A percentile compares a stretch with the other conserved stretches of the same genome.
Conservation (phyloP, 2,797 vertebrate genomes). For the Hipposideros larvatus region DNA sequence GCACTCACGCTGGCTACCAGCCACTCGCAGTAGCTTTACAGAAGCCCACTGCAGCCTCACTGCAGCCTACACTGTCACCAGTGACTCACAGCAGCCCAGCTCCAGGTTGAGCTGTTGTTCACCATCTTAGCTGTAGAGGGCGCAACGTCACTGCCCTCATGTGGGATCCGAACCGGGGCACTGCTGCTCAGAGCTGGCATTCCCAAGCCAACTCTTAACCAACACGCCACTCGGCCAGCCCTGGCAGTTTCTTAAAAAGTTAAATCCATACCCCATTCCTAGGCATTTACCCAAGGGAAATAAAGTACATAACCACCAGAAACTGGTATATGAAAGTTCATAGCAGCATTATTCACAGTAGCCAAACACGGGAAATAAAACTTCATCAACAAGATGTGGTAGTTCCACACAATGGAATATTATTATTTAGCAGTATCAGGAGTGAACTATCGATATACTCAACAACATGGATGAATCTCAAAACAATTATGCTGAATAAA, state of each 20-base stretch:
- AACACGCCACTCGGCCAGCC: too few relatives aligned
- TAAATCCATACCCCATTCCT: neutral
- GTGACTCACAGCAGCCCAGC: too few relatives aligned
- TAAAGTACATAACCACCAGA: neutral
- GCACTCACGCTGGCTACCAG: too few relatives aligned
- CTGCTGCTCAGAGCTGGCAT: too few relatives aligned
- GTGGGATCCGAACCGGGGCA: too few relatives aligned
- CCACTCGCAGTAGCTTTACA: too few relatives aligned
- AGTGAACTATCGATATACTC: neutral
- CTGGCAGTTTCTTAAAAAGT: neutral
- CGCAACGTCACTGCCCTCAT: too few relatives aligned
- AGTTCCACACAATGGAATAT: neutral
- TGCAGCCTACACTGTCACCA: too few relatives aligned
- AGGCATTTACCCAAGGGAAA: constrained; percentile 4
- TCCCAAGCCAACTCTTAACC: too few relatives aligned
- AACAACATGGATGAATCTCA: neutral
- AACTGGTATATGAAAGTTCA: neutral
- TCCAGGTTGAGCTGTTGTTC: too few relatives aligned
- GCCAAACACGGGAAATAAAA: neutral
- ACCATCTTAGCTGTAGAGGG: too few relatives aligned
- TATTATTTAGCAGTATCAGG: neutral
- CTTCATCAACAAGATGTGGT: neutral
- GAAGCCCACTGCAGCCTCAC: too few relatives aligned
- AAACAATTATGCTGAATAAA: neutral
- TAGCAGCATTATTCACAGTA: neutral